phyloP scores from a whole-genome alignment of 1,140 invertebrate genomes.

The Zaprionus kolodkinae region DNA sequence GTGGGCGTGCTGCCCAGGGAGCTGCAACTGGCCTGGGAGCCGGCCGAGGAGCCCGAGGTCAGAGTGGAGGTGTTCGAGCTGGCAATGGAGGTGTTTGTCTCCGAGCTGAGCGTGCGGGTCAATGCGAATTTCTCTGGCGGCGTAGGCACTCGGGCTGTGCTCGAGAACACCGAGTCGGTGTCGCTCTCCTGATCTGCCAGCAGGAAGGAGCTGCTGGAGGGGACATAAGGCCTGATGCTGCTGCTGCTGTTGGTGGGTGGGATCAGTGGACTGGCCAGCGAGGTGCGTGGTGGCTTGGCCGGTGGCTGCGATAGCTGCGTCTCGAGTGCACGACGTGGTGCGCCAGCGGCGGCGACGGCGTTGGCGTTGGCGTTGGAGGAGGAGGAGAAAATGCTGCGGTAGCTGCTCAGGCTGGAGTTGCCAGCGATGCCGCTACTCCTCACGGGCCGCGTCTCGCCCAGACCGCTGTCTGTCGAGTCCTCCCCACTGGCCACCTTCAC shows the following conservation, averaged over 20 bases:
- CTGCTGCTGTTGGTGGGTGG: slow-evolving; percentile 17
- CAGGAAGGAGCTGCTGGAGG: slow-evolving; percentile 54
- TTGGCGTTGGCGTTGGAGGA: background rate
- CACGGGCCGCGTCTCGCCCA: slow-evolving; percentile 56
- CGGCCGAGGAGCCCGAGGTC: slow-evolving; percentile 86
- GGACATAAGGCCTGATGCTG: slow-evolving; percentile 10
- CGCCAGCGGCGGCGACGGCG: slow-evolving; percentile 11
- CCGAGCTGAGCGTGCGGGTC: slow-evolving; percentile 86
- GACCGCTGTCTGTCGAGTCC: slow-evolving; percentile 74
- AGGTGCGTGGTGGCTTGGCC: slow-evolving; percentile 83
- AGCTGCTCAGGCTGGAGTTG: slow-evolving; percentile 29
- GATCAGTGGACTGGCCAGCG: slow-evolving; percentile 47
- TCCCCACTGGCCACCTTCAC: slow-evolving; percentile 71
- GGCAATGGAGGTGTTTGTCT: slow-evolving; percentile 87
- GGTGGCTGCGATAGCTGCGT: slow-evolving; percentile 69
- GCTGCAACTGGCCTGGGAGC: slow-evolving; percentile 88
- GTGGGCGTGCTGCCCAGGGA: slow-evolving; percentile 87
- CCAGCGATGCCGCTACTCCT: slow-evolving; percentile 11
- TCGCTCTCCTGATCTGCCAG: slow-evolving; percentile 89
- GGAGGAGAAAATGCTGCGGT: slow-evolving; percentile 66
- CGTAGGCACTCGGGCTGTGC: slow-evolving; percentile 85
- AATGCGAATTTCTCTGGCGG: slow-evolving; percentile 85
- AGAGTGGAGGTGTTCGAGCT: slow-evolving; percentile 87
- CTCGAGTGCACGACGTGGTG: slow-evolving; percentile 53
- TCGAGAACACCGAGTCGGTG: slow-evolving; percentile 94